Evolutionary conservation across 2,888 invertebrate species (phyloP), one percentile per base, ranked within the genome.

Genomic region (Heliconius sara): DNA sequence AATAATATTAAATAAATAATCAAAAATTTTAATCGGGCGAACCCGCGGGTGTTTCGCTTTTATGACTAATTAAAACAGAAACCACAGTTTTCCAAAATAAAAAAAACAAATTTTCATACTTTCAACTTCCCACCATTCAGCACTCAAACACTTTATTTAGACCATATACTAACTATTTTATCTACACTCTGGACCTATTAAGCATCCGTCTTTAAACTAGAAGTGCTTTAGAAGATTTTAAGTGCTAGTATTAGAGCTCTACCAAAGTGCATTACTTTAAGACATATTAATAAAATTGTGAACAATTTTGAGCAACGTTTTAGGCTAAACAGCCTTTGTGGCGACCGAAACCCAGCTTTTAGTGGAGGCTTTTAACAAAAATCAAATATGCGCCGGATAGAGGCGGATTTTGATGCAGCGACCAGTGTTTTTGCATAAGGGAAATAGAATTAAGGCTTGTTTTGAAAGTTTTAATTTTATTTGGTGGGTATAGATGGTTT

Each of bases 281-380:
- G 81, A 81, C 73, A 73, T 82, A 81, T 81, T 82, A 82, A 80
- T 79, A 82, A 82, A 79, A 82, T 79, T 79, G 76, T 81, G 79
- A 47, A 70, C 76, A 76, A 82, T 81, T 80, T 79, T 73, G 76
- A 78, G 76, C 80, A 60, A 77, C 78, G 81, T 84, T 84, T 83
- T 83, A 78, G 82, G 79, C 84, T 83, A 82, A 83, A 84, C 81
- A 79, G 82, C 84, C 84, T 86, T 84, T 84, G 83, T 78, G 80
- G 83, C 81, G 80, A 84, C 85, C 85, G 84, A 86, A 83, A 83
- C 82, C 82, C 82, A 83, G 86, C 86, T 86, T 86, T 86, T 85
- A 86, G 86, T 81, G 75, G 82, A 83, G 81, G 85, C 84, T 84
- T 86, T 85, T 84, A 84, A 82, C 83, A 84, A 84, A 84, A 84